Evolutionary conservation across 2,797 vertebrate species (phyloP), one percentile per base, ranked within the genome.

Genomic region (Cirrhinus molitorella): DNA sequence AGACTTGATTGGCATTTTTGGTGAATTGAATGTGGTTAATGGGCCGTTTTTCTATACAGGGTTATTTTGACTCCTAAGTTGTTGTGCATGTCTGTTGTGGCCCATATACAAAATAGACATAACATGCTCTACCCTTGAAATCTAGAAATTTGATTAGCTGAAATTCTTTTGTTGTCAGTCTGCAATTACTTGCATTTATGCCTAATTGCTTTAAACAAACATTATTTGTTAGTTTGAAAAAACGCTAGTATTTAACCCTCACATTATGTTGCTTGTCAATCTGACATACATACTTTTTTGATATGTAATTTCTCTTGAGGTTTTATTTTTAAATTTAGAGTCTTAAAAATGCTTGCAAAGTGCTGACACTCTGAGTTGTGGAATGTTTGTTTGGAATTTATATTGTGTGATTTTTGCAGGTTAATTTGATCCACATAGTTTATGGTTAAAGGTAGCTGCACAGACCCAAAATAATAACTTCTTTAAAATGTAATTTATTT

Each of bases 1-100:
- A 25, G 51, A 70, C 82, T 86, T 89, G 59, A 76, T 89, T 86
- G 37, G 80, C 80, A 57, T 84, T 79, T 86, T 84, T 83, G 51
- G n/a, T 65, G 79, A 70, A 68, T 40, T 66, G 72, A 78, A 74
- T 80, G 68, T 55, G 40, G 61, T 72, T 74, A 85, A 81, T 51
- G 84, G 66, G 63, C 25, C 53, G 28, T n/a, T 84, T 59, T 68
- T 79, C 21, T 45, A 34, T 47, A 80, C 23, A 45, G 37, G 17
- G n/a, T 16, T 76, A 70, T 83, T 81, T 72, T 80, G 82, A 84
- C 71, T 77, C 66, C 73, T 80, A 71, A 37, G 37, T 57, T 49
- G 31, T 83, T 57, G 47, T 47, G 65, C n/a, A 9, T 59, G 59
- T 77, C 25, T 21, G 16, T 68, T 83, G 61, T 83, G 61, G 63